phyloP scores from a whole-genome alignment of 2,113 vertebrate species.

The Elgaria multicarinata region DNA sequence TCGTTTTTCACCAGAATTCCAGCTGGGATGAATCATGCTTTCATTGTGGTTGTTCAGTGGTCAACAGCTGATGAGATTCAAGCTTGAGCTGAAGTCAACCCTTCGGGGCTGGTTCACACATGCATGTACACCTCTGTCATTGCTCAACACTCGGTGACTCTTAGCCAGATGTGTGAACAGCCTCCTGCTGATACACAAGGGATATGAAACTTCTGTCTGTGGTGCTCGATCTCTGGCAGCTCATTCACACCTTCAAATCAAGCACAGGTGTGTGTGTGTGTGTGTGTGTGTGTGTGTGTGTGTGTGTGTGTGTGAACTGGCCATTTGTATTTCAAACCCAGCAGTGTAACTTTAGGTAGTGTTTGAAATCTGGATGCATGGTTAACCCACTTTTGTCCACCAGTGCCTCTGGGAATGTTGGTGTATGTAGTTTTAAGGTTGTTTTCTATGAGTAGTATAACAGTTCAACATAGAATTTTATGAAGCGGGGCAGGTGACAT shows the following conservation, averaged over 20 bases:
- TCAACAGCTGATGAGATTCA: background rate
- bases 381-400: background rate
- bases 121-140: background rate
- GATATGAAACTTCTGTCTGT: background rate
- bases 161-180: background rate
- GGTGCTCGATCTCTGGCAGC: background rate
- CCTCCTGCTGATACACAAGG: background rate
- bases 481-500: background rate
- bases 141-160: background rate
- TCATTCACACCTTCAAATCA: background rate
- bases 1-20: conserved; percentile 41
- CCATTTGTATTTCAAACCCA: background rate
- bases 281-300: too few relatives aligned
- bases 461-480: background rate
- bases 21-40: conserved; percentile 50
- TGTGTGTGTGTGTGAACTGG: background rate
- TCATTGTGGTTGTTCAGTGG: conserved; percentile 29
- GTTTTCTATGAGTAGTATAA: background rate
- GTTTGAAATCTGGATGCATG: background rate
- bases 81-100: background rate
- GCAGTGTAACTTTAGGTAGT: too few relatives aligned
- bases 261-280: background rate
- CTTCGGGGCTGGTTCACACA: background rate
- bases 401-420: background rate
- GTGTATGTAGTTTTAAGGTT: background rate